A percentile compares a stretch with the other conserved stretches of the same genome.
Evolutionary conservation across 92 coral and sea anemone species (phyloP).

Genomic region (Porites lobata): DNA sequence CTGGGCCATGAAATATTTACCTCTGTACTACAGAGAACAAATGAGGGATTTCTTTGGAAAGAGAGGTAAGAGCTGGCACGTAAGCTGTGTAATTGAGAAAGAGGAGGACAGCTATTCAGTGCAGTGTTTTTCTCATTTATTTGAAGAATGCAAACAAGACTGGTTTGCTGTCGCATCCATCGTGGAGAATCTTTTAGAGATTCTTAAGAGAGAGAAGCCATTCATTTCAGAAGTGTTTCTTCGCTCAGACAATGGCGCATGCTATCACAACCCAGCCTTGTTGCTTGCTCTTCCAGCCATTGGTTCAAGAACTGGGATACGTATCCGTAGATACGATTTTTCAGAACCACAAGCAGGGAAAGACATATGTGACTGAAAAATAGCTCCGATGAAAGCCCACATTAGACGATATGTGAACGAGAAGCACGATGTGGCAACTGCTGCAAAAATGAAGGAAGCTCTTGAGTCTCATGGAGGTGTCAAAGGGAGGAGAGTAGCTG

Average conservation of each 20-base stretch:
- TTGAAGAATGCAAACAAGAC: conserved; percentile 32
- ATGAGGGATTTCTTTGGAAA: no score
- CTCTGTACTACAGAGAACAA: no score
- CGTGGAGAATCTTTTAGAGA: conserved; percentile 34
- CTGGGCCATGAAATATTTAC: no score
- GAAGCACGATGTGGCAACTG: conserved; percentile 24
- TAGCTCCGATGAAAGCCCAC: conserved; percentile 60
- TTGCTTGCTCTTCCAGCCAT: conserved; percentile 41
- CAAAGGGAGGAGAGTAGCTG: conserved; percentile 49
- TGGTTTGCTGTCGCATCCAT: conserved; percentile 49
- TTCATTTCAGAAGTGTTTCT: no score
- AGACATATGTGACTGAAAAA: conserved; percentile 64
- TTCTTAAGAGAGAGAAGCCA: conserved; percentile 45
- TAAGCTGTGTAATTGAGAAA: no score
- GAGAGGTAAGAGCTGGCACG: no score
- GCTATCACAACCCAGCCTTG: conserved; percentile 57
- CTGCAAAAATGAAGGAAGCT: conserved; percentile 53
- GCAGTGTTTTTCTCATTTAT: not conserved
- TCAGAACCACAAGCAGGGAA: conserved; percentile 68
- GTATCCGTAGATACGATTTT: conserved; percentile 38
- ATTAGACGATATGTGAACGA: conserved; percentile 11
- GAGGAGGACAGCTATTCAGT: no score
- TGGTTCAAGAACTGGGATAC: conserved; percentile 39
- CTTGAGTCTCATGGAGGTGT: conserved; percentile 62
- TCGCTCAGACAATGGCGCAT: conserved; percentile 66